These are phyloP conservation scores for Bostrychus sinensis DNA, from an alignment of 2,113 vertebrate species.

Conservation along the genomic window DNA sequence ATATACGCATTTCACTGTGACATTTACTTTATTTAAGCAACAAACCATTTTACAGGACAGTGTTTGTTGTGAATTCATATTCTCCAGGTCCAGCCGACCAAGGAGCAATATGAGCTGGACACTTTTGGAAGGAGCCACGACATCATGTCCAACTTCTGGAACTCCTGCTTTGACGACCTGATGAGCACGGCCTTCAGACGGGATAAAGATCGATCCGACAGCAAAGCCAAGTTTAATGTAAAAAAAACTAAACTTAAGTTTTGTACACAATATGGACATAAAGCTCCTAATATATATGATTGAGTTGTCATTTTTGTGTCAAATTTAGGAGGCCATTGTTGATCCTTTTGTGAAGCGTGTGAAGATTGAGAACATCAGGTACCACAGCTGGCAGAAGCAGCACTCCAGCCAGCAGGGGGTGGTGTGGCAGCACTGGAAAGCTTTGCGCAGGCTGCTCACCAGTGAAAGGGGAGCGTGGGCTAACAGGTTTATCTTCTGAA, in stretches of 20 bases:
- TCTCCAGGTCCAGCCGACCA: slow-evolving; percentile 87
- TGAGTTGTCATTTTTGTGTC: slow-evolving; percentile 1
- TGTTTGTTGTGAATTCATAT: background rate
- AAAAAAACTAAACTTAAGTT: background rate
- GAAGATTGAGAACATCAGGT: slow-evolving; percentile 83
- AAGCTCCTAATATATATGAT: background rate
- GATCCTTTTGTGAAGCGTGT: slow-evolving; percentile 82
- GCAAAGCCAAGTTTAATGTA: slow-evolving; percentile 89
- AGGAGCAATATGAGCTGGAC: slow-evolving; percentile 93
- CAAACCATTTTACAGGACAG: no score
- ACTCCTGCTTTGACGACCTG: slow-evolving; percentile 92
- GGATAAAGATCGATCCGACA: slow-evolving; percentile 83
- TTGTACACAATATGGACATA: background rate
- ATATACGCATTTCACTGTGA: no score
- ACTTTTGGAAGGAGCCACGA: slow-evolving; percentile 93
- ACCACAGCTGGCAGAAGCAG: slow-evolving; percentile 83
- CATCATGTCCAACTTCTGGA: slow-evolving; percentile 98
- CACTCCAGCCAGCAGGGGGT: slow-evolving; percentile 83
- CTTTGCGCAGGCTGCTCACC: slow-evolving; percentile 85
- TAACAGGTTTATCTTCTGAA: slow-evolving; percentile 77
- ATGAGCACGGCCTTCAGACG: slow-evolving; percentile 88
- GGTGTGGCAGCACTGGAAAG: slow-evolving; percentile 88
- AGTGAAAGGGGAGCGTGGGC: slow-evolving; percentile 91
- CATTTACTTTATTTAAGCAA: no score
- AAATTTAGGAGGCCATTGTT: slow-evolving; percentile 85